Evolutionary conservation across 2,797 vertebrate species (phyloP), one percentile per base, ranked within the genome.

Genomic region (Helicolenus hilgendorfi): DNA sequence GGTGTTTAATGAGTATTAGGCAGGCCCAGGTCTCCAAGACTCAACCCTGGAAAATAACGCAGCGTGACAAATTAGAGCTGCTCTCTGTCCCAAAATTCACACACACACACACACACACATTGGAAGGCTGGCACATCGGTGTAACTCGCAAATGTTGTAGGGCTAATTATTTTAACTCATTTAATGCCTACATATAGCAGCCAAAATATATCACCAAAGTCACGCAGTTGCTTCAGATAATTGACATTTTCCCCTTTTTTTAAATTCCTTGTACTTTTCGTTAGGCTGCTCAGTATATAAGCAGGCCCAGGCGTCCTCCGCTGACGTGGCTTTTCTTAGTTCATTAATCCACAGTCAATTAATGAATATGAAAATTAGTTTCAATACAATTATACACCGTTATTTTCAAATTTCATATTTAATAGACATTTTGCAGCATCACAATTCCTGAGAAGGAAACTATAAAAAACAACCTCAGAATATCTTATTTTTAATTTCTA

Each of bases 31-130:
- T 94, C 85, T 91, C 71, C 82, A 49, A 80, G 68, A 95, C 77
- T 93, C 88, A 87, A 86, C 68, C 85, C 83, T 96, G 94, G 91
- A 94, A 96, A 96, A 96, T 93, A 89, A 90, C 91, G 81, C 92
- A 89, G 87, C 90, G 84, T 94, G 91, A 95, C 92, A 95, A 95
- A 95, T 93, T 87, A 91, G 78, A 92, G 60, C 81, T 73, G 73
- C 85, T 84, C 72, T 45, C 53, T 53, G 82, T 91, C 92, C 89
- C 90, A 83, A 86, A 84, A 82, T 80, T 84, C 93, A 85, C 88
- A 89, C 86, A 78, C 36, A 36, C 35, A 36, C 36, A 36, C 35
- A 36, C 35, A 41, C 38, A 41, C 13, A 41, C 38, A 55, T 53
- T 60, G 79, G 31, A 81, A 63, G 86, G 38, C 81, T 88, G 88